phyloP scores from a whole-genome alignment of 2,888 invertebrate species.

The Cryptocheilus praepositus region DNA sequence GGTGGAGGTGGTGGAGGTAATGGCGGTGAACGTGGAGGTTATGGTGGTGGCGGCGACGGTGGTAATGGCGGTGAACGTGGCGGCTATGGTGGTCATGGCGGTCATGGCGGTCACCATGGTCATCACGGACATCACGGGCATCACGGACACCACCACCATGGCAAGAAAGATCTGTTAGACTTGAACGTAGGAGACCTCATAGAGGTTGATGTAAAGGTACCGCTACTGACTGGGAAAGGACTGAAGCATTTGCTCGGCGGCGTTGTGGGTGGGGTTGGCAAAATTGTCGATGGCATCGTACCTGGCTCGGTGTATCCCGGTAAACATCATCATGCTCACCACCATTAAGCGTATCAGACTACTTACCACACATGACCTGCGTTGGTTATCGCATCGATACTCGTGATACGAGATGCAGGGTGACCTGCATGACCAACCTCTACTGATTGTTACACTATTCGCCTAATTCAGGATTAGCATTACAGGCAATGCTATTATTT shows the following conservation, averaged over 20 bases:
- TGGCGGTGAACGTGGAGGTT: too few relatives aligned
- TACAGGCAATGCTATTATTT: too few relatives aligned
- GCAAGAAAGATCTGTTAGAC: background rate
- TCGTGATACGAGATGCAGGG: background rate
- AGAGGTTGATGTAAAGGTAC: background rate
- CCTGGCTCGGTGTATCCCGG: background rate
- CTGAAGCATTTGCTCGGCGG: background rate
- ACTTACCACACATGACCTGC: background rate
- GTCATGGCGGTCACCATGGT: too few relatives aligned
- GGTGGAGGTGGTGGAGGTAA: too few relatives aligned
- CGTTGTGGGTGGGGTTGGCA: constrained; percentile 1
- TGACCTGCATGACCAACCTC: background rate
- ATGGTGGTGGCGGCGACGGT: too few relatives aligned
- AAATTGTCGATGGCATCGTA: background rate
- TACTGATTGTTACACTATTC: too few relatives aligned
- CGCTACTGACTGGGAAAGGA: background rate
- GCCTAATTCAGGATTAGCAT: too few relatives aligned
- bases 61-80: too few relatives aligned
- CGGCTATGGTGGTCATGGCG: too few relatives aligned
- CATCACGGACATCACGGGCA: too few relatives aligned
- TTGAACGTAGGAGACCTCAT: background rate
- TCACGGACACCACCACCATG: too few relatives aligned
- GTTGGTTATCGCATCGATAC: background rate
- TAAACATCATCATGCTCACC: background rate
- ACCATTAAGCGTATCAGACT: background rate